A percentile compares a stretch with the other conserved stretches of the same genome.
These are phyloP conservation scores for Dromius quadrimaculatus DNA, from an alignment of 2,888 invertebrate genomes.

Conservation along the genomic window DNA sequence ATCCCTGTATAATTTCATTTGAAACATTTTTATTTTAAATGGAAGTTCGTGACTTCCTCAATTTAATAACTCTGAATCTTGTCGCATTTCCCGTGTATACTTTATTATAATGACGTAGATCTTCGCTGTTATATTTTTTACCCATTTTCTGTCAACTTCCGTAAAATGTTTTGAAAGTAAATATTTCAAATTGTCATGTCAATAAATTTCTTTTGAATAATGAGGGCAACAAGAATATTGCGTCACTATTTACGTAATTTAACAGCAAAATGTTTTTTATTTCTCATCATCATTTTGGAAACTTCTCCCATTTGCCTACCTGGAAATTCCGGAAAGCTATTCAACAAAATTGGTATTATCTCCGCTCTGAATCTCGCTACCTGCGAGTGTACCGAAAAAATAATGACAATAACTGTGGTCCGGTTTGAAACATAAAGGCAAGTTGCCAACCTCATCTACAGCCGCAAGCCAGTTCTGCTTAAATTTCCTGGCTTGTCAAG, in stretches of 20 bases:
- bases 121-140: neutral
- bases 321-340: conserved; percentile 3
- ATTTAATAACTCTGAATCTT: neutral
- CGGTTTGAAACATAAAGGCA: neutral
- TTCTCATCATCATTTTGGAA: no score
- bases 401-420: conserved; percentile 1
- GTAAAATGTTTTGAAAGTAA: conserved; percentile 24
- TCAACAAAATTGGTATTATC: neutral
- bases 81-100: conserved; percentile 1
- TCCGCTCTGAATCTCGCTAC: neutral
- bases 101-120: conserved; percentile 3
- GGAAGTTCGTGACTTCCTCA: neutral
- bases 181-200: no score
- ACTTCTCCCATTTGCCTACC: no score
- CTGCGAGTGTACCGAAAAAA: neutral
- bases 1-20: conserved; percentile 16
- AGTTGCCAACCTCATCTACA: neutral
- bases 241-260: no score
- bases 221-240: no score
- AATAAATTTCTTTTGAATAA: no score
- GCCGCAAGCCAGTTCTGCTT: conserved; percentile 9
- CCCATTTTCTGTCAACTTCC: neutral
- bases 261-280: no score
- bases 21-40: neutral
- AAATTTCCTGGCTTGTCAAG: conserved; percentile 13